Evolutionary conservation across 2,888 invertebrate species (phyloP).

Genomic region (Pteria penguin): DNA sequence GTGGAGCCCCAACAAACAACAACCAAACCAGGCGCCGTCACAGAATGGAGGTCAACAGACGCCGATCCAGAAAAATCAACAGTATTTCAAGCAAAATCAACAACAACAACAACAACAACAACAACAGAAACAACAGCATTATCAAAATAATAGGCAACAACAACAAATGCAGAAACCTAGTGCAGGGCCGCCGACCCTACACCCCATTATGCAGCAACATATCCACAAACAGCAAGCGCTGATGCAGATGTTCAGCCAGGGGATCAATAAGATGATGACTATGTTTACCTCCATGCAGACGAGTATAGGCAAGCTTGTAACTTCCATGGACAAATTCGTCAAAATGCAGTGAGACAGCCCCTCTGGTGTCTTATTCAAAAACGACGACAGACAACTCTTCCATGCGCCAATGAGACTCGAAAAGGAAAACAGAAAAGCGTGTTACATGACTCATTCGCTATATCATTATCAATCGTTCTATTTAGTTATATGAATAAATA

Average conservation of each 20-base stretch:
- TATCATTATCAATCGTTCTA: no score
- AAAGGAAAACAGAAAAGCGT: no score
- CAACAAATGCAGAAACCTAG: background rate
- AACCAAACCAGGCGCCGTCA: background rate
- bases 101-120: background rate
- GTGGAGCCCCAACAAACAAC: background rate
- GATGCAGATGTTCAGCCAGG: background rate
- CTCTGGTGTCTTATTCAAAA: no score
- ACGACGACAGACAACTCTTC: no score
- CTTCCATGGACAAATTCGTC: background rate
- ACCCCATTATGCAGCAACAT: background rate
- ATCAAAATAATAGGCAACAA: background rate
- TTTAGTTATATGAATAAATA: no score
- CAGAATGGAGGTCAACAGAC: background rate
- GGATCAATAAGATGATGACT: background rate
- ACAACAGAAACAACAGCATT: background rate
- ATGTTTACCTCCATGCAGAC: constrained; percentile 6
- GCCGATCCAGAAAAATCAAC: background rate
- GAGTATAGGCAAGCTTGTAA: background rate
- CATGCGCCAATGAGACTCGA: no score
- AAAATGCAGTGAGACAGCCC: constrained; percentile 15
- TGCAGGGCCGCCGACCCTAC: background rate
- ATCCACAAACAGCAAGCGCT: background rate
- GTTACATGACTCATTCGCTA: no score
- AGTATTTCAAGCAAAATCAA: background rate